These are phyloP conservation scores for Camarhynchus parvulus DNA, from an alignment of 2,113 vertebrate genomes.

Conservation along the genomic window DNA sequence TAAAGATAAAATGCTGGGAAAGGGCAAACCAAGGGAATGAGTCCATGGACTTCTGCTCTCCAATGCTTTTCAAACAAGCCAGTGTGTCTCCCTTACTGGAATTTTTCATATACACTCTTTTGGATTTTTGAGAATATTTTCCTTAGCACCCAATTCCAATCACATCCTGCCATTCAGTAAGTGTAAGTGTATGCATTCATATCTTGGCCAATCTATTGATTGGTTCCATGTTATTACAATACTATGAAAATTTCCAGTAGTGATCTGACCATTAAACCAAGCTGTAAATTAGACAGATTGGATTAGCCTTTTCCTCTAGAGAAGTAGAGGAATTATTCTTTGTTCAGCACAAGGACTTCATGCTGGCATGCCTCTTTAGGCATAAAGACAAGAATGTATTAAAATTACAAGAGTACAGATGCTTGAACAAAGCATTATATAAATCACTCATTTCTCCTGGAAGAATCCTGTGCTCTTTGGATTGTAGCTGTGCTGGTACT, in stretches of 20 bases:
- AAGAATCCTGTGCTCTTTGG: neutral
- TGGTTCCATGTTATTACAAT: neutral
- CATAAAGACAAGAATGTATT: neutral
- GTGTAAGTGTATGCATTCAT: neutral
- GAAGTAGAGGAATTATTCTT: neutral
- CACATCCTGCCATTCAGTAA: neutral
- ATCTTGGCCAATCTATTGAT: neutral
- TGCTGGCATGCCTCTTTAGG: neutral
- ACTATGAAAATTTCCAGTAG: neutral
- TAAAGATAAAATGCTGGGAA: neutral
- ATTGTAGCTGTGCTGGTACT: slow-evolving; percentile 2
- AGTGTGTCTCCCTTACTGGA: neutral
- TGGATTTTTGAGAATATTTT: neutral
- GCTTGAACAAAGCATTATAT: neutral
- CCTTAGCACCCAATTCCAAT: neutral
- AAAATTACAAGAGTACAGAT: neutral
- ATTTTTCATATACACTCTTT: neutral
- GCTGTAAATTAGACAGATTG: neutral
- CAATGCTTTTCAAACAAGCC: neutral
- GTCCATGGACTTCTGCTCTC: neutral
- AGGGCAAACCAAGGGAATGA: neutral
- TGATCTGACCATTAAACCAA: neutral
- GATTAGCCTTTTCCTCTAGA: neutral
- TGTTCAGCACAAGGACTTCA: neutral
- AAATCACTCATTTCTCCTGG: slow-evolving; percentile 26